These are phyloP conservation scores for Alouatta palliata DNA, from an alignment of 2,113 vertebrate genomes.

Conservation along the genomic window DNA sequence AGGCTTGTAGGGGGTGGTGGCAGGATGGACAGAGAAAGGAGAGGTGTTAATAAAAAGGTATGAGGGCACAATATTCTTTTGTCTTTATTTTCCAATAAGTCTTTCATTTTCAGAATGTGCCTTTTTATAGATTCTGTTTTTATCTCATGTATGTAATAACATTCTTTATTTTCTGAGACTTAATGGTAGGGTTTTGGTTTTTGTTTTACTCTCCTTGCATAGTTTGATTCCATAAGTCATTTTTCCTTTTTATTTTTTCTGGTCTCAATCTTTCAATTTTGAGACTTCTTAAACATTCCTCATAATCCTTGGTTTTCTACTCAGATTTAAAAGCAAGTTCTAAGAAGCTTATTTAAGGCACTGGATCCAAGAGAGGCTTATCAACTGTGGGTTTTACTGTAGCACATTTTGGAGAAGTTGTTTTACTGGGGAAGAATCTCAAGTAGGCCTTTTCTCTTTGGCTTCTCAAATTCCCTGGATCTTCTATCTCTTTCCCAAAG, in stretches of 20 bases:
- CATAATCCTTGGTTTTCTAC: neutral
- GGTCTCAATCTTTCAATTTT: neutral
- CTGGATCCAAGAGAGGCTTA: neutral
- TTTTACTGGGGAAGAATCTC: neutral
- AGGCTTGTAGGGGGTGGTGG: neutral
- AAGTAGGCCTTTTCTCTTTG: too few relatives aligned
- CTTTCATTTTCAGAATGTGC: neutral
- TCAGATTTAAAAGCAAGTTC: neutral
- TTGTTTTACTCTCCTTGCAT: neutral
- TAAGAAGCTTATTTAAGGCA: neutral
- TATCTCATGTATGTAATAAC: neutral
- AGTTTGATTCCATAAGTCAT: neutral
- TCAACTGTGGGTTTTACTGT: neutral
- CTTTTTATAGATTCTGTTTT: neutral
- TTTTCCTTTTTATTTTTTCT: neutral
- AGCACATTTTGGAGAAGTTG: neutral
- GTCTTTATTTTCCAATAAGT: neutral
- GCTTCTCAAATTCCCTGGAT: neutral
- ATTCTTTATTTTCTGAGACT: neutral
- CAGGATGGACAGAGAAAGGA: neutral
- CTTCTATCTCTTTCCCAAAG: neutral
- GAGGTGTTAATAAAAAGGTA: neutral
- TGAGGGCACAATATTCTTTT: neutral
- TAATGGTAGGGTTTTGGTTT: neutral
- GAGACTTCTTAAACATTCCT: neutral